Conservation (phyloP, 2,888 invertebrate species). For the Caenorhabditis macrosperma region DNA sequence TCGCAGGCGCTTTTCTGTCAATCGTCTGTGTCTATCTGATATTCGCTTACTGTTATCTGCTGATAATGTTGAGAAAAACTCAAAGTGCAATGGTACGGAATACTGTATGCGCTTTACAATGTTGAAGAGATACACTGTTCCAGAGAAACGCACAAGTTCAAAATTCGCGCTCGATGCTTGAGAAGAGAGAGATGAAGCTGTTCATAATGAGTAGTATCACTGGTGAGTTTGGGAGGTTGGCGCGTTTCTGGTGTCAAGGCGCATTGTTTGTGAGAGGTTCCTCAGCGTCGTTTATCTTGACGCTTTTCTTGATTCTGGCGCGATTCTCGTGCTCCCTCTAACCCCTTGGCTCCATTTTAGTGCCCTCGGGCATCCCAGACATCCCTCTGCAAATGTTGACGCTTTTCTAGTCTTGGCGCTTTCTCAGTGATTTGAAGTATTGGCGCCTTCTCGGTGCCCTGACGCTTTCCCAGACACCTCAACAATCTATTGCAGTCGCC, state of each 20-base stretch:
- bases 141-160: conserved; percentile 32
- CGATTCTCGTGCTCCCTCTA: not conserved
- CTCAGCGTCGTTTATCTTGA: no score
- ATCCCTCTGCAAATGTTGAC: no score
- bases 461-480: no score
- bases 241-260: not conserved
- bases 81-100: conserved; percentile 17
- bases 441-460: no score
- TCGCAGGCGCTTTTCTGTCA: conserved; percentile 30
- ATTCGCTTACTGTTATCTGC: conserved; percentile 33
- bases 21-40: conserved; percentile 27
- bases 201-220: conserved; percentile 49
- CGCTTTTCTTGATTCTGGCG: no score
- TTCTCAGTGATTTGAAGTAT: no score
- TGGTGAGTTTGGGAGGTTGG: conserved; percentile 9
- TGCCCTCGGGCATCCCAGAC: no score
- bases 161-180: conserved; percentile 18
- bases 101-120: no score
- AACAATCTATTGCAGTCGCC: conserved; percentile 47
- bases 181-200: conserved; percentile 35
- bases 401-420: no score
- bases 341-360: no score
- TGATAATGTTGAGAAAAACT: conserved; percentile 33
- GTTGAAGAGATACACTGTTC: not conserved
- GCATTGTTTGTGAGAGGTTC: no score